These are phyloP conservation scores for Pangasianodon hypophthalmus DNA, from an alignment of 2,113 vertebrate genomes.

Conservation along the genomic window DNA sequence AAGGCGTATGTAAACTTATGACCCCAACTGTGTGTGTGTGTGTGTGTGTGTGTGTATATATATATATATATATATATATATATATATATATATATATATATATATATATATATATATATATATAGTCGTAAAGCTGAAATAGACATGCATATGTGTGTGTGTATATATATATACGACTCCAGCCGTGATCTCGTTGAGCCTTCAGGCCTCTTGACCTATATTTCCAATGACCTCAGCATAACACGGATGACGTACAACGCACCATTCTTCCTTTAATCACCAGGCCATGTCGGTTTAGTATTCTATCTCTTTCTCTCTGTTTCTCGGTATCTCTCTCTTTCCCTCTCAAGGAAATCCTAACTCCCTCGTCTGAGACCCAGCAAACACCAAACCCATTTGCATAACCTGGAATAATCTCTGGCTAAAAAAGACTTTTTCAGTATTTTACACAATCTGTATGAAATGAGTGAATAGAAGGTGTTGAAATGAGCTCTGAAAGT, in stretches of 20 bases:
- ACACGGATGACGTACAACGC: not conserved
- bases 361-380: not conserved
- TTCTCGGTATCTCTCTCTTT: not conserved
- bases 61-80: too few relatives aligned
- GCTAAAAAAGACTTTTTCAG: not conserved
- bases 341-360: not conserved
- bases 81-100: too few relatives aligned
- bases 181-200: not conserved
- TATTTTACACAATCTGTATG: not conserved
- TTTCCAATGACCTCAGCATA: not conserved
- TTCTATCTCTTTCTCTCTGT: too few relatives aligned
- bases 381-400: not conserved
- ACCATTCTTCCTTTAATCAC: not conserved
- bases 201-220: not conserved
- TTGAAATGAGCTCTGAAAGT: not conserved
- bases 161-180: not conserved
- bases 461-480: not conserved
- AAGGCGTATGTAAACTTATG: too few relatives aligned
- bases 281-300: not conserved
- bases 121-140: too few relatives aligned
- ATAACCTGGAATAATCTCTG: not conserved
- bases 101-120: too few relatives aligned
- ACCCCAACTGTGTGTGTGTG: too few relatives aligned
- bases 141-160: too few relatives aligned
- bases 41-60: too few relatives aligned